Conservation (phyloP, 92 coral and sea anemone species). For the Actinostola sp. region DNA sequence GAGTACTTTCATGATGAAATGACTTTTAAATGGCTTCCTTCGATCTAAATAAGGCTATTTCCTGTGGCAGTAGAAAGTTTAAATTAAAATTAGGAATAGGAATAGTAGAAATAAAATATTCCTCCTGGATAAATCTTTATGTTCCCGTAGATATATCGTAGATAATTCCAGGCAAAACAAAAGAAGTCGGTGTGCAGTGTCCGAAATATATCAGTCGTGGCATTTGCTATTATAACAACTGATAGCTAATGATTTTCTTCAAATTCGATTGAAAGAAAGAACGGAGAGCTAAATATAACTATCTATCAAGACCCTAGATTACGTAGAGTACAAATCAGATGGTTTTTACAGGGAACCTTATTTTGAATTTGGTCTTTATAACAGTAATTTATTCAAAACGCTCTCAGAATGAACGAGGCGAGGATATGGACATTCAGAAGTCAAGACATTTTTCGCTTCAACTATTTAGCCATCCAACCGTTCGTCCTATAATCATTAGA, state of each 20-base stretch:
- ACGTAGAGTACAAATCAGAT: constrained; percentile 20
- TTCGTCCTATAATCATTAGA: constrained; percentile 13
- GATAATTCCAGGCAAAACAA: constrained; percentile 10
- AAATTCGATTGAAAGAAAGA: background rate
- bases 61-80: constrained; percentile 12
- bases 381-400: constrained; percentile 46
- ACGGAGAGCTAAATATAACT: background rate
- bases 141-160: background rate
- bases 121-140: background rate
- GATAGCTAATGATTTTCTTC: constrained; percentile 15
- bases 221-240: constrained; percentile 16
- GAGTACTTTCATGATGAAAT: background rate
- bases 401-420: constrained; percentile 25
- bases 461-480: constrained; percentile 33
- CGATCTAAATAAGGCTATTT: constrained; percentile 18
- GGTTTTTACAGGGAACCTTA: background rate
- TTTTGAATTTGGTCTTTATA: constrained; percentile 15
- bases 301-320: background rate
- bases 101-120: background rate
- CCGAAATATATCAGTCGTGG: constrained; percentile 15
- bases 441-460: constrained; percentile 20
- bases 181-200: background rate
- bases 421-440: constrained; percentile 28
- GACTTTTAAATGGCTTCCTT: constrained; percentile 49
- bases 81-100: background rate